Conservation (phyloP, 1,140 invertebrate species). For the Ceratosolen fusciceps region DNA sequence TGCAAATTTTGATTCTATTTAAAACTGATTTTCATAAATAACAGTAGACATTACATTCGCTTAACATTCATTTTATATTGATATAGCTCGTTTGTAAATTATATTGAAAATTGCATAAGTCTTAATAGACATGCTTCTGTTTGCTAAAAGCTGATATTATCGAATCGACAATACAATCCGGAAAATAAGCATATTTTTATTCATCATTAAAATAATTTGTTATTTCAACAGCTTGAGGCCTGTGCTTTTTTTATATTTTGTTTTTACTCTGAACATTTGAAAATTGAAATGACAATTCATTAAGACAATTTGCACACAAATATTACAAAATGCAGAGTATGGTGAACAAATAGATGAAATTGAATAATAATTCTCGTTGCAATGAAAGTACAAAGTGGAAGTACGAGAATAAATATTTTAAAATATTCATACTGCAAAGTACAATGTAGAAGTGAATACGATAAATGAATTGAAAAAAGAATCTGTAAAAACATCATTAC, state of each 20-base stretch:
- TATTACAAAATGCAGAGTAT: slow-evolving; percentile 41
- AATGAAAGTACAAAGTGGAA: neutral
- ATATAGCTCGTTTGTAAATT: slow-evolving; percentile 11
- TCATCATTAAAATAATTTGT: slow-evolving; percentile 9
- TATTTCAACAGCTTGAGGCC: neutral
- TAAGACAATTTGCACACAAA: slow-evolving; percentile 4
- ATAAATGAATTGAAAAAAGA: slow-evolving; percentile 38
- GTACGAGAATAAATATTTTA: slow-evolving; percentile 22
- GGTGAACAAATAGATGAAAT: slow-evolving; percentile 45
- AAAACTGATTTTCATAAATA: slow-evolving; percentile 21
- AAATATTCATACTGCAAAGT: slow-evolving; percentile 35
- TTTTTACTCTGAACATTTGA: slow-evolving; percentile 3
- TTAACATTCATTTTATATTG: neutral
- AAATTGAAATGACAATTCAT: slow-evolving; percentile 16
- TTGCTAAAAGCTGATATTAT: slow-evolving; percentile 32
- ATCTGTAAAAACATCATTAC: slow-evolving; percentile 44
- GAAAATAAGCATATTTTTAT: neutral
- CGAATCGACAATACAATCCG: slow-evolving; percentile 25
- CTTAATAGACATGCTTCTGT: slow-evolving; percentile 1
- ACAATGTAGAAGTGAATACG: slow-evolving; percentile 31
- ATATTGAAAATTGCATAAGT: neutral
- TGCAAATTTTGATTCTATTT: slow-evolving; percentile 17
- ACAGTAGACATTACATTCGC: neutral
- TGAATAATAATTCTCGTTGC: slow-evolving; percentile 6
- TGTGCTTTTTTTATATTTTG: slow-evolving; percentile 29